Percentiles rank a stretch among this genome's conserved stretches.
Evolutionary conservation across 2,113 vertebrate species (phyloP).

Genomic region (Mixornis gularis): DNA sequence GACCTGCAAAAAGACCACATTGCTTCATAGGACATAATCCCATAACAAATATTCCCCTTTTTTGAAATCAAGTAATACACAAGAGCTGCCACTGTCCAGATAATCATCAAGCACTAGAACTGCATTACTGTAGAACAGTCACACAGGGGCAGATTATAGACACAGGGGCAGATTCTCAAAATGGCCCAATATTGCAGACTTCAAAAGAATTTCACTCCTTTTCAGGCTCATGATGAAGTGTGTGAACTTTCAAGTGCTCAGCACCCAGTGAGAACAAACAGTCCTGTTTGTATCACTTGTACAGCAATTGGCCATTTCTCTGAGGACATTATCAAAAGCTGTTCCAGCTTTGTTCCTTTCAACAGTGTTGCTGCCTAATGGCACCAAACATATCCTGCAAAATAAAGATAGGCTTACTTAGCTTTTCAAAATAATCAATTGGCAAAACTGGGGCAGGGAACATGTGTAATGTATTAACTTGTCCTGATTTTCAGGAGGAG

Average conservation of each 20-base stretch:
- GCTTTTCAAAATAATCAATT: constrained; percentile 51
- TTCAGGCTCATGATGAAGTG: neutral
- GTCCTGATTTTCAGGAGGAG: constrained; percentile 29
- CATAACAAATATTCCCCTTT: neutral
- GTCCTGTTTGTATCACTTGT: constrained; percentile 7
- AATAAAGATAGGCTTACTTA: constrained; percentile 50
- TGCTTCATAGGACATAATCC: neutral
- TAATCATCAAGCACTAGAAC: neutral
- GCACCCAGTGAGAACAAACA: constrained; percentile 42
- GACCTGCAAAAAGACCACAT: neutral
- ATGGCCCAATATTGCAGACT: neutral
- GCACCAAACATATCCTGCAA: constrained; percentile 55
- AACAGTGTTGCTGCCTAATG: constrained; percentile 25
- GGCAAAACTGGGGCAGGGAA: constrained; percentile 42
- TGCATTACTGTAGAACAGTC: neutral
- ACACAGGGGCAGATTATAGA: neutral
- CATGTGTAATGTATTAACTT: constrained; percentile 46
- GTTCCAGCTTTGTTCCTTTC: constrained; percentile 56
- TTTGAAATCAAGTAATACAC: neutral
- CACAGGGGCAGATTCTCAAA: neutral
- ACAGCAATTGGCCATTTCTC: constrained; percentile 23
- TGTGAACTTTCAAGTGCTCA: neutral
- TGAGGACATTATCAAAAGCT: constrained; percentile 48
- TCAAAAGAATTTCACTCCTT: neutral
- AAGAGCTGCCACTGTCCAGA: neutral